Base-by-base conservation (phyloP, 1,140 invertebrate species). In the Melanaphis sacchari region DNA sequence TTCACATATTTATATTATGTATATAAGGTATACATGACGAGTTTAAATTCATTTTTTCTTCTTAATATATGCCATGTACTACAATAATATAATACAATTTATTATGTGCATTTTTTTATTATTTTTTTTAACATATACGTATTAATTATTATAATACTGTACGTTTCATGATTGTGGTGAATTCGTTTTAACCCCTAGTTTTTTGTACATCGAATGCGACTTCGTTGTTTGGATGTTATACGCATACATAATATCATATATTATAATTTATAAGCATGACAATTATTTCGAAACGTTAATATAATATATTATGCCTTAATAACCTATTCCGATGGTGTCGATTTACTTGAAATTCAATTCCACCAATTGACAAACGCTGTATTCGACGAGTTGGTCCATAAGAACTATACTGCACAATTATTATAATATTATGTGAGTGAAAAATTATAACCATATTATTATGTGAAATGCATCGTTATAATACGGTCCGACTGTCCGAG, bases 281-380 rank as follows among this genome's bases (percentile, higher is more conserved):
- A 31, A 43, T 85, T 43, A 43, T 43, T 85, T 85, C 40, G 40
- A 85, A 85, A 85, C 7, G 15, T 76, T 76, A 76, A 76, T 76
- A 59, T 31, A n/a, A n/a, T 66, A 76, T n/a, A 18, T 15, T 31
- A 24, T n/a, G 21, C 5, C 15, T 76, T 18, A n/a, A 76, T 76
- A 76, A 76, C 59, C 59, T 43, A 85, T 41, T n/a, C 31, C 26
- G 26, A 1, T 18, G 40, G 84, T 85, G 40, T 85, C 84, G 40
- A 85, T 85, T 85, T 85, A 85, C 84, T 31, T 85, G 84, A 43
- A 85, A 85, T 43, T 43, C 24, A 43, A 41, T 85, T 85, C 41
- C 38, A n/a, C 24, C 40, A 85, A 85, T 85, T 46, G 24, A 31
- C 84, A n/a, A 40, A 40, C 84, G 21, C 31, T 22, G 24, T 41